Evolutionary conservation across 2,113 vertebrate species (phyloP), one percentile per base, ranked within the genome.

Genomic region (Andinoacara biseriatus): DNA sequence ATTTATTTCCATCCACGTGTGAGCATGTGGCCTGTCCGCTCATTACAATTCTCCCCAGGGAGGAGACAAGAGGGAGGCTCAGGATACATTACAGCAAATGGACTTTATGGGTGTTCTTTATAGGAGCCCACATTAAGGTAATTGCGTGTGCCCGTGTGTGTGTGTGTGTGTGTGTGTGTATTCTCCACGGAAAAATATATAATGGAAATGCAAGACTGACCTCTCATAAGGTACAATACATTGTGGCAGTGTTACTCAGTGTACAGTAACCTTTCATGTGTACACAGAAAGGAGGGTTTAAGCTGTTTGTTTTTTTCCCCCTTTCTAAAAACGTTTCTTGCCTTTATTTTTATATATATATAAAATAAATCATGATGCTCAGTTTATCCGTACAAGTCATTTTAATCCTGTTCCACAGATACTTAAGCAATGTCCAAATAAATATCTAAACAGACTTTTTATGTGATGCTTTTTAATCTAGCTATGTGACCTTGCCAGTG

Each of bases 61-160:
- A 93, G 69, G 46, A 93, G 85, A 88, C 83, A 72, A 83, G 87
- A 72, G 59, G 57, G 75, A 78, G 89, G 74, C 76, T 61, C 56
- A 33, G 89, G 87, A 67, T 87, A 84, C 94, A 95, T 95, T 94
- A 95, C 35, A 52, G 93, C 88, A 95, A 95, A 96, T 95, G 89
- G 93, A 93, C 94, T 95, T 94, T 95, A 94, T 89, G 92, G 92
- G 80, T 91, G 87, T 88, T 92, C 92, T 93, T 93, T 94, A 91
- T 91, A 84, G 94, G 82, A 85, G 81, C 81, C 85, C 90, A 87
- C 95, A 96, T 96, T 96, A 96, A 94, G 89, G 87, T 95, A 94
- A 96, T 95, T 95, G 94, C 91, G 85, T 86, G 79, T 81, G 57
- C 65, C 65, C 57, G 59, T 67, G 78, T 84, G 84, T 82, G 81